A percentile compares a stretch with the other conserved stretches of the same genome.
These are phyloP conservation scores for Tipula vernalis DNA, from an alignment of 2,888 invertebrate genomes.

Conservation along the genomic window DNA sequence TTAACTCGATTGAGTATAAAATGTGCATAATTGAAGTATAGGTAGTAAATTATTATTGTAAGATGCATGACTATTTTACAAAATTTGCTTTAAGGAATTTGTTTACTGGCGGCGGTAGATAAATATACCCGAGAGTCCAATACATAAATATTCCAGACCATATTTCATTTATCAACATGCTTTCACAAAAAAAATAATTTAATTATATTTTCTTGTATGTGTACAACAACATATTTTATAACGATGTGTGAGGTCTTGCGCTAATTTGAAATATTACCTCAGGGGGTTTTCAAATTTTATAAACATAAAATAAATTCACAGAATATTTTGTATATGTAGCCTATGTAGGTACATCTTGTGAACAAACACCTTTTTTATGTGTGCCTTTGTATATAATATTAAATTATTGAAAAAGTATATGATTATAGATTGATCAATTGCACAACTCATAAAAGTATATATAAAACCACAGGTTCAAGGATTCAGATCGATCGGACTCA, in stretches of 20 bases:
- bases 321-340: neutral
- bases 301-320: neutral
- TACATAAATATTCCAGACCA: neutral
- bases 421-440: neutral
- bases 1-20: too few species aligned
- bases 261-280: conserved; percentile 8
- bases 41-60: neutral
- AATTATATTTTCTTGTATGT: neutral
- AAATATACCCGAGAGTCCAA: neutral
- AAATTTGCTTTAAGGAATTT: neutral
- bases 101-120: neutral
- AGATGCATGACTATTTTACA: neutral
- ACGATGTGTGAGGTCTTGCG: conserved; percentile 8
- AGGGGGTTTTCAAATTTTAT: neutral
- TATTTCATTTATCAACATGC: neutral
- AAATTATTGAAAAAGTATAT: neutral
- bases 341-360: neutral
- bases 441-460: neutral
- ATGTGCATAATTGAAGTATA: neutral
- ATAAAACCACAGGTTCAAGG: neutral
- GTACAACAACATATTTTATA: neutral
- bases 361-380: neutral
- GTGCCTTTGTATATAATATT: neutral
- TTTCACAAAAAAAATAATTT: neutral
- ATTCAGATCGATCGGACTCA: neutral